These are phyloP conservation scores for Monochamus saltuarius DNA, from an alignment of 1,140 invertebrate species.

Conservation along the genomic window DNA sequence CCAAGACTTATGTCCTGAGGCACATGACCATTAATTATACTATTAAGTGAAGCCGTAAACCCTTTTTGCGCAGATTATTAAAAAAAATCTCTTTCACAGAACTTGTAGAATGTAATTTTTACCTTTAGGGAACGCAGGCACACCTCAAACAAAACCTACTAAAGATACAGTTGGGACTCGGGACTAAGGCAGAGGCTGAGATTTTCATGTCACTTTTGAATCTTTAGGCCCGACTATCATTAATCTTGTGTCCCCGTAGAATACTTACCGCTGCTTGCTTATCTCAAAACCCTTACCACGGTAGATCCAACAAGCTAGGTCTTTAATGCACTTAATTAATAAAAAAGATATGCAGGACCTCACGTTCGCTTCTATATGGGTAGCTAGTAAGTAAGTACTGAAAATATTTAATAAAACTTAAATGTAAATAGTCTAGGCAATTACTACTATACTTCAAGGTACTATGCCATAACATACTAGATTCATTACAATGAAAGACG, in stretches of 20 bases:
- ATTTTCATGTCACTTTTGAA: constrained; percentile 49
- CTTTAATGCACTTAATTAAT: constrained; percentile 39
- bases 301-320: constrained; percentile 29
- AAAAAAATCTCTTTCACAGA: constrained; percentile 8
- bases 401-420: no score
- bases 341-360: constrained; percentile 30
- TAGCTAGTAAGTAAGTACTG: no score
- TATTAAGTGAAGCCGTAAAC: constrained; percentile 6
- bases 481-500: no score
- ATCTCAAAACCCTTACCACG: constrained; percentile 32
- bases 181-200: constrained; percentile 37
- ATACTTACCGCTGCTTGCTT: constrained; percentile 33
- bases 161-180: constrained; percentile 38
- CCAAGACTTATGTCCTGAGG: no score
- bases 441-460: no score
- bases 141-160: constrained; percentile 38
- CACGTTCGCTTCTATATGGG: constrained; percentile 11
- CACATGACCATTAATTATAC: constrained; percentile 4
- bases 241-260: constrained; percentile 43
- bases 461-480: no score
- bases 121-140: constrained; percentile 6
- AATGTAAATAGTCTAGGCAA: no score
- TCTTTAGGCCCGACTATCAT: constrained; percentile 42
- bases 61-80: constrained; percentile 14
- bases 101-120: background rate